Evolutionary conservation across 2,113 vertebrate species (phyloP).

Genomic region (Poicephalus gulielmi): DNA sequence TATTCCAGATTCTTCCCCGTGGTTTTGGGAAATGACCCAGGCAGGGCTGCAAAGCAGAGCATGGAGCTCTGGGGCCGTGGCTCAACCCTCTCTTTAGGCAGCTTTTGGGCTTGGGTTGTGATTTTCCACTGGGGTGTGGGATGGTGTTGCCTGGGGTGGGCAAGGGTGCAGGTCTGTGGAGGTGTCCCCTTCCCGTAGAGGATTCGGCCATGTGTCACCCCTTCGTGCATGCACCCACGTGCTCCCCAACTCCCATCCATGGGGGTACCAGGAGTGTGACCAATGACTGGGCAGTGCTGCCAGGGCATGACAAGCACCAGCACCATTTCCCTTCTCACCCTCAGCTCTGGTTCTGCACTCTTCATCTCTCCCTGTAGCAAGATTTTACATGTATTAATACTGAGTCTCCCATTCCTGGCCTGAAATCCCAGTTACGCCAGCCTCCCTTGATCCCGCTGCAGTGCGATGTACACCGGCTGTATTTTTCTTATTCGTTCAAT

Average conservation of each 20-base stretch:
- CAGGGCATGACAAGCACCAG: neutral
- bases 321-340: neutral
- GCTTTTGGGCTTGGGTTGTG: neutral
- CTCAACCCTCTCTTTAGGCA: fast-evolving
- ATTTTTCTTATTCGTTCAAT: neutral
- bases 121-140: neutral
- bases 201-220: neutral
- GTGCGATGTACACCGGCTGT: fast-evolving
- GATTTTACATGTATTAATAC: neutral
- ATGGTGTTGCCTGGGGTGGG: neutral
- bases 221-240: neutral
- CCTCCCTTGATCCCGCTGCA: neutral
- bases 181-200: neutral
- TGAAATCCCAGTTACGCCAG: fast-evolving
- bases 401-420: neutral
- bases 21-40: neutral
- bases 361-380: neutral
- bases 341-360: neutral
- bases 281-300: fast-evolving
- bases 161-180: neutral
- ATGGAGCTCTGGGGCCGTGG: neutral
- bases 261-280: fast-evolving
- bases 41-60: neutral
- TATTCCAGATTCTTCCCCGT: neutral
- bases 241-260: neutral